phyloP scores from a whole-genome alignment of 2,113 vertebrate genomes.

The Oceanodroma tethys region DNA sequence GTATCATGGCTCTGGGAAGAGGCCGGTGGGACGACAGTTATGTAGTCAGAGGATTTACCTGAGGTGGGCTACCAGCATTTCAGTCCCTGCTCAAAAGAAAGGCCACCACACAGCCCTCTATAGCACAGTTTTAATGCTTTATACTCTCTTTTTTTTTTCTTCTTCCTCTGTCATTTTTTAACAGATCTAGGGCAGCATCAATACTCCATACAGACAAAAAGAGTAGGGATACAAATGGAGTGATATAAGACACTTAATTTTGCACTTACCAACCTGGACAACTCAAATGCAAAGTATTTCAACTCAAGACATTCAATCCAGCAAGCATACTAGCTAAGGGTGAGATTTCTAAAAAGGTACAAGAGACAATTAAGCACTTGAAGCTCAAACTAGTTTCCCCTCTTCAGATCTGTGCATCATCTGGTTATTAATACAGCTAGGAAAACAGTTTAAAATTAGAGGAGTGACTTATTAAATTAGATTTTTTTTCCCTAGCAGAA shows the following conservation, averaged over 20 bases:
- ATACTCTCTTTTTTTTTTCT: fast-evolving
- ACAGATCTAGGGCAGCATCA: neutral
- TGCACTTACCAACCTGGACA: neutral
- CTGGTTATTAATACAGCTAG: neutral
- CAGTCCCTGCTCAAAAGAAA: neutral
- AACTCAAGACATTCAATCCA: neutral
- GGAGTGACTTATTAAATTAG: neutral
- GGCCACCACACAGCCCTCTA: neutral
- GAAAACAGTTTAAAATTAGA: neutral
- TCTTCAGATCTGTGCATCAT: neutral
- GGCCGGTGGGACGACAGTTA: fast-evolving
- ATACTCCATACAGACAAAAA: neutral
- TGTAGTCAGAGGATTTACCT: neutral
- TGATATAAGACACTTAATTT: neutral
- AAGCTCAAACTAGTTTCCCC: neutral
- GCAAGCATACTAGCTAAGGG: neutral
- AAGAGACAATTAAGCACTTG: neutral
- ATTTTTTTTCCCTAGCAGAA: neutral
- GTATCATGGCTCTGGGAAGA: neutral
- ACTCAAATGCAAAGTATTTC: neutral
- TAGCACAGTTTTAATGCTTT: neutral
- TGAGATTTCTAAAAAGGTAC: neutral
- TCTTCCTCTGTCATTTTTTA: neutral
- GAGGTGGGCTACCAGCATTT: neutral
- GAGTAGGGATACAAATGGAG: neutral